phyloP scores from a whole-genome alignment of 2,888 invertebrate species.

The Lycocerus yunnanus region DNA sequence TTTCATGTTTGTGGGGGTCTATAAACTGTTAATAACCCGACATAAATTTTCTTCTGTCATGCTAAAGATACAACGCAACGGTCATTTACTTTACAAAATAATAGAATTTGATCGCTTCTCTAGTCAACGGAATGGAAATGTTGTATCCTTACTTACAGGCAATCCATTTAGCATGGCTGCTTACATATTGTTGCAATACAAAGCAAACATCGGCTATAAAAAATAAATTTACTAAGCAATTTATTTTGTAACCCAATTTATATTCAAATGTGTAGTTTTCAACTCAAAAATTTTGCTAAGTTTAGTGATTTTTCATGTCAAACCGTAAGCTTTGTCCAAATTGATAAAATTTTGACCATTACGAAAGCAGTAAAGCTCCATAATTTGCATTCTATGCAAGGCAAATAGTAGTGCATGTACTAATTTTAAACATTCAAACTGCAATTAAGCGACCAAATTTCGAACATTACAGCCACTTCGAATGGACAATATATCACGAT shows the following conservation, averaged over 20 bases:
- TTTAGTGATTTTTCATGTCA: background rate
- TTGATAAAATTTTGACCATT: background rate
- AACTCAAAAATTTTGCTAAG: background rate
- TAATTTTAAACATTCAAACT: background rate
- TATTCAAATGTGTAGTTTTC: background rate
- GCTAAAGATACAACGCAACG: background rate
- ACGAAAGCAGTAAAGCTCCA: background rate
- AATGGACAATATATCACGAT: background rate
- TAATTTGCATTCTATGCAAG: background rate
- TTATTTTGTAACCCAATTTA: background rate
- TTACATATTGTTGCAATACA: background rate
- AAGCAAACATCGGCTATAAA: background rate
- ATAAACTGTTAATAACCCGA: background rate
- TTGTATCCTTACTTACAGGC: background rate
- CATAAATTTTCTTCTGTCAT: background rate
- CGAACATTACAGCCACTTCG: background rate
- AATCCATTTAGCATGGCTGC: constrained; percentile 3
- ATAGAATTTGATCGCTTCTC: background rate
- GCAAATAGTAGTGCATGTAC: background rate
- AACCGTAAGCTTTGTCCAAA: background rate
- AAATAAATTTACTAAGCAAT: background rate
- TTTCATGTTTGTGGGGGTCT: background rate
- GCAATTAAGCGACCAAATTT: background rate
- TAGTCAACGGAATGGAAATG: background rate
- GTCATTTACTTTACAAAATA: background rate